Base-by-base conservation (phyloP, 1,140 invertebrate species). In the Drosophila miranda region DNA sequence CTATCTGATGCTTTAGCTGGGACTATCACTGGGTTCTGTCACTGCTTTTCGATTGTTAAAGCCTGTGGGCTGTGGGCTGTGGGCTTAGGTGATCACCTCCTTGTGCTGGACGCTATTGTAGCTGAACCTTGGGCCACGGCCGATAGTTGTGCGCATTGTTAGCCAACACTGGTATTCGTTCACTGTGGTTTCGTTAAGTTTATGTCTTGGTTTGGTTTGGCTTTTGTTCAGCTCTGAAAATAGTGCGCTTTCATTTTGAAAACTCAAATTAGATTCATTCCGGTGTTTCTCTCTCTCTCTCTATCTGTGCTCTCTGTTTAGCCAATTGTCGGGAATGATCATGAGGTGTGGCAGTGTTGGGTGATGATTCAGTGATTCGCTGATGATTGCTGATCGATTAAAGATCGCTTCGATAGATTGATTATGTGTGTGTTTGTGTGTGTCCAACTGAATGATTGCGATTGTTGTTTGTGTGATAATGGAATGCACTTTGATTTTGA, bases 91-190 rank as follows among this genome's bases (percentile, higher is more conserved):
- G 55, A 75, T 66, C 46, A 89, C 67, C 48, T 82, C 78, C 71
- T 89, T 89, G 67, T 87, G 82, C 42, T 86, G 71, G 34, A 78
- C 67, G 63, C 79, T 69, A 44, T 79, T 74, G 49, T 73, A 82
- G 60, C 79, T 89, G 55, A 80, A 77, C 73, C 54, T 86, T 67
- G 78, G 66, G 56, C 57, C 59, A 34, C 67, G 56, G 48, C 60
- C 51, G 6, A 78, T 54, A 82, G 70, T 49, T 87, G 74, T 87
- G 74, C 82, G 82, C 81, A 86, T 86, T 87, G 68, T 71, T 56
- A 45, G 21, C 19, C 34, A 58, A 48, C 63, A 79, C 69, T 62
- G 11, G 21, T 34, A 4, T 13, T 26, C 11, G 28, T 42, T 58
- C 28, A 45, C 66, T 59, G 34, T 43, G 60, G 14, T 50, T 6